Conservation (phyloP, 2,797 vertebrate species). For the Gastrophryne carolinensis region DNA sequence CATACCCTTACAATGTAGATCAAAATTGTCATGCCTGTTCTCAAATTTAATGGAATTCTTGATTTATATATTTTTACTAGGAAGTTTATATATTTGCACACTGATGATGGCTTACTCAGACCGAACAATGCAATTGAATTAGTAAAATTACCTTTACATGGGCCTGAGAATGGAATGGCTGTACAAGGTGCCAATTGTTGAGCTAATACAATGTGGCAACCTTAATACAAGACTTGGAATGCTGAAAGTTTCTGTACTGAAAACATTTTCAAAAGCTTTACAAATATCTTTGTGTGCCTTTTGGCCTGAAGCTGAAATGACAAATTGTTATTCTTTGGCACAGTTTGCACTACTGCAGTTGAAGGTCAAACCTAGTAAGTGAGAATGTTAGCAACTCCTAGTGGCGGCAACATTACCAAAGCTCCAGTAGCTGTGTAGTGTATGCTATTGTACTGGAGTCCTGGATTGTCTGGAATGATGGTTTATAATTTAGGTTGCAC, state of each 20-base stretch:
- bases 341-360: background rate
- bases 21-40: too few species aligned
- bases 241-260: background rate
- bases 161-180: too few species aligned
- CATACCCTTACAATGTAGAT: too few species aligned
- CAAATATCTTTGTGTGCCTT: background rate
- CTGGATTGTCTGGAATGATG: conserved; percentile 16
- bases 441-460: background rate
- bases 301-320: background rate
- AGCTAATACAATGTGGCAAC: background rate
- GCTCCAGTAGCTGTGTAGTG: background rate
- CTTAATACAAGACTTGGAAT: background rate
- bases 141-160: too few species aligned
- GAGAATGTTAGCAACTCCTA: background rate
- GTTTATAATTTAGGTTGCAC: conserved; percentile 26
- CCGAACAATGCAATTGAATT: too few species aligned
- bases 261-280: background rate
- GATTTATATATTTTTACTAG: too few species aligned
- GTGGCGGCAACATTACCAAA: background rate
- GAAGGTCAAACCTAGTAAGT: background rate
- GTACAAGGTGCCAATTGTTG: too few species aligned
- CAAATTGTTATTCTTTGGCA: background rate
- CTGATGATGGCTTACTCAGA: too few species aligned
- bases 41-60: too few species aligned
- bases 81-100: too few species aligned